These are phyloP conservation scores for Pygmarrhopalites habei DNA, from an alignment of 1,140 invertebrate genomes.

Conservation along the genomic window DNA sequence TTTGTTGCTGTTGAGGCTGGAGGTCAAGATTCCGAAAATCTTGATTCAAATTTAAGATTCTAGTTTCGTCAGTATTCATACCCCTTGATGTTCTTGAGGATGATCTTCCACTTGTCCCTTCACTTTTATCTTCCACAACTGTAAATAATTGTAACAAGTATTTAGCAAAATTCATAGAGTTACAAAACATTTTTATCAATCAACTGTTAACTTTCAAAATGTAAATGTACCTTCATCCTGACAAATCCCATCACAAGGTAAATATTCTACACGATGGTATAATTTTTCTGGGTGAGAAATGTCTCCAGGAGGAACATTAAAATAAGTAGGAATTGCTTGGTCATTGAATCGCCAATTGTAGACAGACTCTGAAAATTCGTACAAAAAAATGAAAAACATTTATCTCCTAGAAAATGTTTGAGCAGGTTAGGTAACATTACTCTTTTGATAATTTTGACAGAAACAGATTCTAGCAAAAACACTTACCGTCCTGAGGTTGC, in stretches of 20 bases:
- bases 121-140: conserved; percentile 22
- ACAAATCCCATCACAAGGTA: conserved; percentile 39
- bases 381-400: no score
- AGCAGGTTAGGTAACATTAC: no score
- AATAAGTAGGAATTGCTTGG: not conserved
- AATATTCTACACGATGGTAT: conserved; percentile 37
- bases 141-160: no score
- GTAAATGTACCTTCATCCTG: conserved; percentile 35
- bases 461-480: no score
- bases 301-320: not conserved
- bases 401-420: no score
- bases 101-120: conserved; percentile 24
- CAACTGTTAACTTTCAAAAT: no score
- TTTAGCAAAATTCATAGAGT: no score
- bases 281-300: not conserved
- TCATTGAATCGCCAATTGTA: conserved; percentile 38
- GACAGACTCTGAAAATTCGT: no score
- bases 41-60: conserved; percentile 32
- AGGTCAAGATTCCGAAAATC: not conserved
- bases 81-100: conserved; percentile 35
- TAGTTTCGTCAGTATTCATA: conserved; percentile 37
- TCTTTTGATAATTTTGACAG: no score
- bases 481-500: conserved; percentile 13
- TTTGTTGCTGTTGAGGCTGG: not conserved
- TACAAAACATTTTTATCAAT: no score